Evolutionary conservation across 2,888 invertebrate genomes (phyloP).

Genomic region (Pimpla rufipes): DNA sequence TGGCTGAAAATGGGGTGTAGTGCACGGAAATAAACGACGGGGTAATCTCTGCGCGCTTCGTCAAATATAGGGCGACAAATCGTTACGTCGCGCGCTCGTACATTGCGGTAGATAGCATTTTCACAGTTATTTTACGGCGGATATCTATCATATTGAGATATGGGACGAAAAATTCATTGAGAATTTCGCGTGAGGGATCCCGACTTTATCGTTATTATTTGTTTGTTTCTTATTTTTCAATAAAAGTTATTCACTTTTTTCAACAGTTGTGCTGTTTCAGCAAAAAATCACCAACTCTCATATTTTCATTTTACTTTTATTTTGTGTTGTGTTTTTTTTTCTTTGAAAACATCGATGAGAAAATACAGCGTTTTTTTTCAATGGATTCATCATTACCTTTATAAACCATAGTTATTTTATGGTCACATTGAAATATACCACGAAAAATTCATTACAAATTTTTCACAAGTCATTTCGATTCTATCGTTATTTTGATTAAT

Average conservation of each 20-base stretch:
- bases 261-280: too few relatives aligned
- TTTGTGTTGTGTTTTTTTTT: too few relatives aligned
- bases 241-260: too few relatives aligned
- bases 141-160: neutral
- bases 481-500: neutral
- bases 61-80: conserved; percentile 14
- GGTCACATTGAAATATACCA: neutral
- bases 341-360: too few relatives aligned
- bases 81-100: neutral
- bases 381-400: too few relatives aligned
- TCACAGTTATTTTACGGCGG: neutral
- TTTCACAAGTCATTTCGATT: neutral
- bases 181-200: neutral
- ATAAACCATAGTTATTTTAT: neutral
- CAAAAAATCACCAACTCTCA: too few relatives aligned
- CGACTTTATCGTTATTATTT: neutral
- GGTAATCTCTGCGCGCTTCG: conserved; percentile 21
- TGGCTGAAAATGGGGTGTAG: too few relatives aligned
- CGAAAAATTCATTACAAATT: neutral
- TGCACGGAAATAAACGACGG: neutral
- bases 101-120: neutral
- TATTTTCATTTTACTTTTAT: too few relatives aligned
- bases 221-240: too few relatives aligned
- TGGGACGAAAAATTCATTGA: neutral
- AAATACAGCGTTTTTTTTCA: too few relatives aligned